These are phyloP conservation scores for Ethmia dodecea DNA, from an alignment of 2,888 invertebrate genomes.

Conservation along the genomic window DNA sequence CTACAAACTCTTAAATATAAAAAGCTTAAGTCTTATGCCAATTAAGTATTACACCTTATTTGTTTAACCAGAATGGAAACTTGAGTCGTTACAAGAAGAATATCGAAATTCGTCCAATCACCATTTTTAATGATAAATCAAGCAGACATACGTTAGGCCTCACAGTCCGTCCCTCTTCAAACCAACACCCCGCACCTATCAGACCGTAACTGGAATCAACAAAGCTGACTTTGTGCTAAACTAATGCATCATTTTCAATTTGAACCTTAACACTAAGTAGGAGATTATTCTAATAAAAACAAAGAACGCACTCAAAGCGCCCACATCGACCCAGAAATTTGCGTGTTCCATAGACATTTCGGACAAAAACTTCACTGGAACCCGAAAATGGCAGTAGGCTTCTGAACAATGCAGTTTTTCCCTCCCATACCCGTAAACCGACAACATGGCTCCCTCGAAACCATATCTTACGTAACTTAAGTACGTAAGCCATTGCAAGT, in stretches of 20 bases:
- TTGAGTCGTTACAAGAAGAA: too few species aligned
- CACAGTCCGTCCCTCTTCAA: too few species aligned
- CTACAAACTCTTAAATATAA: too few species aligned
- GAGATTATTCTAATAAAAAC: constrained; percentile 86
- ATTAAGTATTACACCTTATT: too few species aligned
- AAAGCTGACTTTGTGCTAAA: constrained; percentile 13
- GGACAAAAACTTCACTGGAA: constrained; percentile 88
- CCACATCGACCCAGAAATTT: constrained; percentile 89
- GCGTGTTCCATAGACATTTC: constrained; percentile 90
- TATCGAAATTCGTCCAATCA: too few species aligned
- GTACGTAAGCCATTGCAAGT: constrained; percentile 93
- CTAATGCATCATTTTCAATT: constrained; percentile 80
- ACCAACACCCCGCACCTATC: constrained; percentile 8
- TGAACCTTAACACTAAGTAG: constrained; percentile 90
- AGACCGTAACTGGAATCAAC: constrained; percentile 8
- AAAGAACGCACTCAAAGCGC: constrained; percentile 88
- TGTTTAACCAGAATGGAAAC: too few species aligned
- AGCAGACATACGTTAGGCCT: too few species aligned
- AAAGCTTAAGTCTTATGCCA: too few species aligned
- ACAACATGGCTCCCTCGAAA: constrained; percentile 94
- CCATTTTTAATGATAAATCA: too few species aligned
- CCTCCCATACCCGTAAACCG: constrained; percentile 93
- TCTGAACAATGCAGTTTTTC: constrained; percentile 89
- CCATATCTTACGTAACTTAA: constrained; percentile 92
- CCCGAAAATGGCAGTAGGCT: constrained; percentile 89